Base-by-base conservation (phyloP, 2,797 vertebrate genomes). In the Eulemur rubriventer region DNA sequence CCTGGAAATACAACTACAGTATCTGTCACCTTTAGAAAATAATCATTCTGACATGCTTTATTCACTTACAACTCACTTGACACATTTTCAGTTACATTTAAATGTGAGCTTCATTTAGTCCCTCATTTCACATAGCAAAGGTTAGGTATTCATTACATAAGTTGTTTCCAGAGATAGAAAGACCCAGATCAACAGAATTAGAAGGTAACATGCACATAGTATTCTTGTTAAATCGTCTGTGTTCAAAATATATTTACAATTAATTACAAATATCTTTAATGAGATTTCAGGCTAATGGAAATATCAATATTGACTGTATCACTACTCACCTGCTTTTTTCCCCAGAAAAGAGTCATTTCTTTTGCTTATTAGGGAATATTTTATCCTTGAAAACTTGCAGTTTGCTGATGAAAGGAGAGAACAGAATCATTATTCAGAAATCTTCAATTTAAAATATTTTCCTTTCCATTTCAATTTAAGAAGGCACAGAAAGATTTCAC, bases 171-270 rank as follows among this genome's bases (percentile, higher is more conserved):
- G 94, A 94, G 86, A 86, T 46, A 96, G 95, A 96, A 96, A 81
- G 70, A 35, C 73, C 69, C 59, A 59, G 84, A 92, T 94, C 84
- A 98, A 98, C 80, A 94, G 95, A 97, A 96, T 96, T 96, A 94
- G 84, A 96, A 85, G 38, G 48, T 65, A 84, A 94, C 0, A 1
- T 59, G 87, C 73, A 41, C 92, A 75, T 57, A 12, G 72, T 92
- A 82, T 96, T 96, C 95, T 95, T 94, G 92, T 91, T 94, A 88
- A 97, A 95, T 95, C 81, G 96, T 92, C 96, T 97, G 88, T 96
- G 88, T 96, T 96, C 96, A 95, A 97, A 98, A 97, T 92, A 89
- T 83, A 95, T 86, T 95, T 96, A 24, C 78, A 95, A 92, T 97
- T 96, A 97, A 96, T 97, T 97, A 86, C 6, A 85, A 78, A 86